Evolutionary conservation across 2,113 vertebrate genomes (phyloP).

Genomic region (Phalacrocorax carbo): DNA sequence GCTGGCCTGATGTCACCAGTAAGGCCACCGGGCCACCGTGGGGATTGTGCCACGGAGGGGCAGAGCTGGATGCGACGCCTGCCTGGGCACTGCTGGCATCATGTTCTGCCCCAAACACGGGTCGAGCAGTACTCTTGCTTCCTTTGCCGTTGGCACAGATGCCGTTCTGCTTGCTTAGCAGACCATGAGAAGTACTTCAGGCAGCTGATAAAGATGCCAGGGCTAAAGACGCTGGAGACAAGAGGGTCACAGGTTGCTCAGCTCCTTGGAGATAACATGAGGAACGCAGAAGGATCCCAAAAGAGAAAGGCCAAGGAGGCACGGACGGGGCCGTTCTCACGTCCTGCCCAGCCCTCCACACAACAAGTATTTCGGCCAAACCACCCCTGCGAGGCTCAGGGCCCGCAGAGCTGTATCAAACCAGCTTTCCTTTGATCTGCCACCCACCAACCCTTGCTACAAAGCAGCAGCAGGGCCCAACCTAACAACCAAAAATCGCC

Average conservation of each 20-base stretch:
- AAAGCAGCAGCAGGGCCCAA: neutral
- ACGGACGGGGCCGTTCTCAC: accelerated
- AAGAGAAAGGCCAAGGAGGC: neutral
- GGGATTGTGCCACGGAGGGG: neutral
- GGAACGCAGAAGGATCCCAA: neutral
- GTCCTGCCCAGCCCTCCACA: neutral
- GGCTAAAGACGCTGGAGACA: neutral
- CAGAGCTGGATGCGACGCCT: neutral
- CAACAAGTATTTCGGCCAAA: accelerated
- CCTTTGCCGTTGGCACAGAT: accelerated
- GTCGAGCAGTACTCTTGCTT: neutral
- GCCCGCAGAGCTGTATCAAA: too few relatives aligned
- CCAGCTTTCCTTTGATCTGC: neutral
- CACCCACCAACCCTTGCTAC: accelerated
- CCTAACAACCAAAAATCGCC: accelerated
- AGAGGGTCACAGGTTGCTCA: neutral
- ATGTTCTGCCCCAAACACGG: accelerated
- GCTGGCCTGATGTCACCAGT: accelerated
- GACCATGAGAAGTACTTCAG: neutral
- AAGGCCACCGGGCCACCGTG: neutral
- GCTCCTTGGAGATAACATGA: neutral
- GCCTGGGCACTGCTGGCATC: neutral
- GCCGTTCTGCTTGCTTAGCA: neutral
- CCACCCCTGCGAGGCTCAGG: neutral
- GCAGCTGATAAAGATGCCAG: accelerated